These are phyloP conservation scores for Anthopleura xanthogrammica DNA, from an alignment of 92 coral and sea anemone genomes.

Conservation along the genomic window DNA sequence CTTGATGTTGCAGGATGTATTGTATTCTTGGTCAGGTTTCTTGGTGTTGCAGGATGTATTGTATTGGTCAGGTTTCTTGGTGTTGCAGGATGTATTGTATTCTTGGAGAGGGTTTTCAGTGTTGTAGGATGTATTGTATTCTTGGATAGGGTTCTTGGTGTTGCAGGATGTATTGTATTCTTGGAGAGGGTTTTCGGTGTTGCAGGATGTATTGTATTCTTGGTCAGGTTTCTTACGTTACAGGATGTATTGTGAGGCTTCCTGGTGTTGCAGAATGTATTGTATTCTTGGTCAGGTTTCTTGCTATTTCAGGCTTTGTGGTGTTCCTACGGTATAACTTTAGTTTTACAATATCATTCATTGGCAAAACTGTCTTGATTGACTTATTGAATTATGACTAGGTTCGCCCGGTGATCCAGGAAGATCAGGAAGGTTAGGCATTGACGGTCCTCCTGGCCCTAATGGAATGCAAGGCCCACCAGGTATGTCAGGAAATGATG, in stretches of 20 bases:
- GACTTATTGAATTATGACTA: not conserved
- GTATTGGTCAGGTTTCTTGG: no score
- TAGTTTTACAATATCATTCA: not conserved
- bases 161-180: not conserved
- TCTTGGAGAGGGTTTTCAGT: not conserved
- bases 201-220: not conserved
- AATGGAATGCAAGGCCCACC: constrained; percentile 28
- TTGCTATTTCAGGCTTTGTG: no score
- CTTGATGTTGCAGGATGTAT: no score
- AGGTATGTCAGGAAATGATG: not conserved
- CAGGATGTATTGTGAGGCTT: not conserved
- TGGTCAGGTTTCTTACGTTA: not conserved
- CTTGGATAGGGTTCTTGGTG: no score
- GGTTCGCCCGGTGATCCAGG: constrained; percentile 18
- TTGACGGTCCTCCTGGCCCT: constrained; percentile 22
- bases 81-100: no score
- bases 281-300: not conserved
- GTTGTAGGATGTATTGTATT: not conserved
- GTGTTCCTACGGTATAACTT: no score
- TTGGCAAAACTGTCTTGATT: constrained; percentile 3
- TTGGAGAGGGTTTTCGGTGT: not conserved
- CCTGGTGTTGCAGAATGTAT: not conserved
- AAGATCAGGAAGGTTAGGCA: constrained; percentile 7
- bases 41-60: no score
- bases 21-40: no score